Conservation (phyloP, 2,113 vertebrate genomes). For the Aleadryas rufinucha region DNA sequence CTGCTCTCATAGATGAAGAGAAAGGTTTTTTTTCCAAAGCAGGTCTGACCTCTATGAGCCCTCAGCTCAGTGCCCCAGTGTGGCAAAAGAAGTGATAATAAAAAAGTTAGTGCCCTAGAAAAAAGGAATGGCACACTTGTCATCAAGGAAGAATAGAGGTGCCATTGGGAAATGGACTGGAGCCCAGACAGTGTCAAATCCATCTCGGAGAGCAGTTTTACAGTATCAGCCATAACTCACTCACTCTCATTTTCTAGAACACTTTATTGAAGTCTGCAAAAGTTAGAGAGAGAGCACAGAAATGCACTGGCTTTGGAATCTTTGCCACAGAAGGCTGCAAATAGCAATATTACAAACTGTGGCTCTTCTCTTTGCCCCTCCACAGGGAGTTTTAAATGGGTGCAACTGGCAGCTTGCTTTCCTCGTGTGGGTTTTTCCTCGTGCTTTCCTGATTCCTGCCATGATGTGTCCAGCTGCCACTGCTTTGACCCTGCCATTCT, state of each 20-base stretch:
- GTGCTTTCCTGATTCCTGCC: background rate
- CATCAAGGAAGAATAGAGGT: background rate
- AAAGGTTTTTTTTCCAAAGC: background rate
- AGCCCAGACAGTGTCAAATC: slow-evolving; percentile 35
- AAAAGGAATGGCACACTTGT: background rate
- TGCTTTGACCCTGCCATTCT: background rate
- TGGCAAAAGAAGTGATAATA: background rate
- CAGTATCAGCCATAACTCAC: slow-evolving; percentile 11
- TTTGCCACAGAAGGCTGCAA: background rate
- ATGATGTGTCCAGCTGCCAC: background rate
- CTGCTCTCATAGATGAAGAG: background rate
- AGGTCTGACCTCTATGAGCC: background rate
- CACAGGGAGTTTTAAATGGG: background rate
- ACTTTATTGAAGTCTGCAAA: background rate
- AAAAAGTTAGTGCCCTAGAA: slow-evolving; percentile 22
- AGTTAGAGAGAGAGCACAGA: background rate
- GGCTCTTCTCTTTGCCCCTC: background rate
- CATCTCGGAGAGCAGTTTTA: background rate
- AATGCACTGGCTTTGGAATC: background rate
- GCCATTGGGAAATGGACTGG: slow-evolving; percentile 21
- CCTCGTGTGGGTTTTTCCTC: background rate
- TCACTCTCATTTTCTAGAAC: slow-evolving; percentile 17
- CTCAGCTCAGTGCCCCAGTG: background rate
- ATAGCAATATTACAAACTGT: background rate
- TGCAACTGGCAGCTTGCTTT: background rate